phyloP scores from a whole-genome alignment of 2,888 invertebrate genomes.

The Diarsia dahlii region DNA sequence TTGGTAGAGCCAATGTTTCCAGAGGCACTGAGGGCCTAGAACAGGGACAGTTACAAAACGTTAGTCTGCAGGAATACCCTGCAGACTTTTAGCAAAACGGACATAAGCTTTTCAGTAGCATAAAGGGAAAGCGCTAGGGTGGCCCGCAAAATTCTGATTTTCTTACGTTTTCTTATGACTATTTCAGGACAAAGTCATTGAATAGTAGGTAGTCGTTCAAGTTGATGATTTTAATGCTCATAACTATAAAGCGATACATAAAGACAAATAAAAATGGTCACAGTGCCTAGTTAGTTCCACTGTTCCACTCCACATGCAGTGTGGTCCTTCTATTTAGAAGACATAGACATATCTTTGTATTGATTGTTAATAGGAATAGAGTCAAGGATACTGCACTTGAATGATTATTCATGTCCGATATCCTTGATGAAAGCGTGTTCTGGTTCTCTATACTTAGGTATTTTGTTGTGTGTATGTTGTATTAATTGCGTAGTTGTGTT shows the following conservation, averaged over 20 bases:
- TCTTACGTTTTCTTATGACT: too few relatives aligned
- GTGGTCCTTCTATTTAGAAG: constrained; percentile 12
- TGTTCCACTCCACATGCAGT: too few relatives aligned
- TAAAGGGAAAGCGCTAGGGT: neutral
- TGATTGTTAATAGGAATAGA: constrained; percentile 36
- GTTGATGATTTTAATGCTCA: too few relatives aligned
- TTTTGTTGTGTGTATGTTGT: constrained; percentile 56
- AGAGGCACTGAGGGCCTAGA: neutral
- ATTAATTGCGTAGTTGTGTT: constrained; percentile 13
- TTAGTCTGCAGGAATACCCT: too few relatives aligned
- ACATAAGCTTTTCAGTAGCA: neutral
- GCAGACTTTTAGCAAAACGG: neutral
- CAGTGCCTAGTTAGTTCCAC: constrained; percentile 5
- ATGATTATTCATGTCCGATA: constrained; percentile 34
- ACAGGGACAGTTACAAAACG: neutral
- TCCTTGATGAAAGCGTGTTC: constrained; percentile 33
- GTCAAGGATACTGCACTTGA: constrained; percentile 37
- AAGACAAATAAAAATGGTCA: neutral
- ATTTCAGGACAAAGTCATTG: too few relatives aligned
- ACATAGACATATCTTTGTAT: constrained; percentile 38
- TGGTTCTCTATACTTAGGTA: constrained; percentile 14
- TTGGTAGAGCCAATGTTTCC: neutral
- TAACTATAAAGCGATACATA: too few relatives aligned
- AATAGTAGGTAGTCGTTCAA: too few relatives aligned
- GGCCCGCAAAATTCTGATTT: neutral